Conservation (phyloP, 2,888 invertebrate genomes). For the Drosophila putrida region DNA sequence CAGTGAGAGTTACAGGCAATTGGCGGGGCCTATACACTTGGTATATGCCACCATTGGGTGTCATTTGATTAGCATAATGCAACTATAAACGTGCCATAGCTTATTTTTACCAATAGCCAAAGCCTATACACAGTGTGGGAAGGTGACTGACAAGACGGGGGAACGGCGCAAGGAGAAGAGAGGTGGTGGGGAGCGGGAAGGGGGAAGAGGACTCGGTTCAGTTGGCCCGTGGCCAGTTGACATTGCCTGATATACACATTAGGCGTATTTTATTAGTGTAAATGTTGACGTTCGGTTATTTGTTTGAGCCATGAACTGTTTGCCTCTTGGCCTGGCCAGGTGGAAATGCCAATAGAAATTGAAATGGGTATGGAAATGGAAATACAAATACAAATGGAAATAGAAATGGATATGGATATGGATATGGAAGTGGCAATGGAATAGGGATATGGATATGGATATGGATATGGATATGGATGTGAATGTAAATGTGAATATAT, state of each 20-base stretch:
- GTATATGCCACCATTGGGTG: constrained; percentile 78
- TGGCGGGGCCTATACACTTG: constrained; percentile 27
- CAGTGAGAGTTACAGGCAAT: constrained; percentile 44
- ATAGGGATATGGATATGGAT: not conserved
- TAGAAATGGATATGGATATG: constrained; percentile 11
- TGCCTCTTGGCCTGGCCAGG: constrained; percentile 49
- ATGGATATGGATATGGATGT: constrained; percentile 3
- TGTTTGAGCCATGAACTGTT: constrained; percentile 58
- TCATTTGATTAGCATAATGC: constrained; percentile 81
- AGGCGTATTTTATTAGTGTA: constrained; percentile 75
- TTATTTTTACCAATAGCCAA: constrained; percentile 75
- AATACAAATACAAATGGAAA: constrained; percentile 19
- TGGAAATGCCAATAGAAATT: constrained; percentile 68
- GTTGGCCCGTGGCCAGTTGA: constrained; percentile 49
- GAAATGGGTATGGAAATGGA: constrained; percentile 49
- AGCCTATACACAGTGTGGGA: constrained; percentile 14
- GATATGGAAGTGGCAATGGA: constrained; percentile 17
- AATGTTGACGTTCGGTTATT: constrained; percentile 74
- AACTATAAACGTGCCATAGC: constrained; percentile 78
- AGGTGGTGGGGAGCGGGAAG: not conserved
- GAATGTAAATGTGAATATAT: constrained; percentile 1
- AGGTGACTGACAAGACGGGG: not conserved
- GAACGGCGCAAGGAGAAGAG: too few relatives aligned
- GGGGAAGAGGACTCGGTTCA: constrained; percentile 49
- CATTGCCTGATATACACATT: constrained; percentile 71